Evolutionary conservation across 2,888 invertebrate species (phyloP).

Genomic region (Allophyes oxyacanthae): DNA sequence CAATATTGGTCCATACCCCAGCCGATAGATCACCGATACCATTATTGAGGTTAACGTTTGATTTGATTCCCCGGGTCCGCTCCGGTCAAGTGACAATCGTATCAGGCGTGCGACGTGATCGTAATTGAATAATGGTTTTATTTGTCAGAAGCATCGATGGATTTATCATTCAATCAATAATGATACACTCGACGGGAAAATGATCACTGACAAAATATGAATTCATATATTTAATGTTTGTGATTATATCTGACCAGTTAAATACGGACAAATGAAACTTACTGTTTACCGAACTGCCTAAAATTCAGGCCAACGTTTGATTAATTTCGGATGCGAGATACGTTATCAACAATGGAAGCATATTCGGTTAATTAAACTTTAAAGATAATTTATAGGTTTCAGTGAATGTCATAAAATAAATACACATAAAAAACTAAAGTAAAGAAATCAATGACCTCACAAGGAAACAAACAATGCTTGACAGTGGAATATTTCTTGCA

Average conservation of each 20-base stretch:
- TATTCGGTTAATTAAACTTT: conserved; percentile 58
- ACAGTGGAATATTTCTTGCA: conserved; percentile 58
- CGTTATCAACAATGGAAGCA: conserved; percentile 62
- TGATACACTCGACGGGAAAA: conserved; percentile 52
- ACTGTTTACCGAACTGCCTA: conserved; percentile 55
- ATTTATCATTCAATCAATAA: conserved; percentile 70
- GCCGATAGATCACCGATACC: conserved; percentile 65
- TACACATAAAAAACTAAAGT: conserved; percentile 46
- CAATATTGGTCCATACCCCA: conserved; percentile 59
- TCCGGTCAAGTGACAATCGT: conserved; percentile 82
- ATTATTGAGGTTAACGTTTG: conserved; percentile 77
- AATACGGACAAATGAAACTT: conserved; percentile 46
- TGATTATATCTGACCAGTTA: conserved; percentile 35
- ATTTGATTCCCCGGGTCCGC: conserved; percentile 71
- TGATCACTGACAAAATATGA: conserved; percentile 52
- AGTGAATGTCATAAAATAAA: conserved; percentile 41
- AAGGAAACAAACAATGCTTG: conserved; percentile 57
- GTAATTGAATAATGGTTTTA: conserved; percentile 81
- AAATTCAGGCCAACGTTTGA: conserved; percentile 71
- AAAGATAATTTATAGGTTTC: conserved; percentile 24
- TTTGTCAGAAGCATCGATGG: conserved; percentile 70
- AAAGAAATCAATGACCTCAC: conserved; percentile 66
- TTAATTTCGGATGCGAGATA: conserved; percentile 66
- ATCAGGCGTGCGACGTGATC: conserved; percentile 63
- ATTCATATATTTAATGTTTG: conserved; percentile 45